phyloP scores from a whole-genome alignment of 2,888 invertebrate species.

The Sphinx pinastri region DNA sequence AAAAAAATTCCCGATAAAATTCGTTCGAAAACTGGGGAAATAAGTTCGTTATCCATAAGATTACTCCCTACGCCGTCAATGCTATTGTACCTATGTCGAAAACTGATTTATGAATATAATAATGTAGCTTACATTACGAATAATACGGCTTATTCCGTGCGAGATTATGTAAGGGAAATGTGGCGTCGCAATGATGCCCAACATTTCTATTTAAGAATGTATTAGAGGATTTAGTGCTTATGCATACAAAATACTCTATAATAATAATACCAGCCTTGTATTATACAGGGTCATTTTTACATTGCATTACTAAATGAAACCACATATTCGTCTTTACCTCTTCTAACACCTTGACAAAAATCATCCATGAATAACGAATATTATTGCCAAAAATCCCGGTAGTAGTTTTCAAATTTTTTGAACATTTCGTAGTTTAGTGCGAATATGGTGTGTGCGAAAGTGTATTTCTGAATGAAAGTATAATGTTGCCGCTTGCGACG shows the following conservation, averaged over 20 bases:
- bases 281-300: too few species aligned
- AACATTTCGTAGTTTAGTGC: too few species aligned
- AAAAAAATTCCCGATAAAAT: conserved; percentile 9
- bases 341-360: too few species aligned
- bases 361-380: too few species aligned
- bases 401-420: too few species aligned
- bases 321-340: too few species aligned
- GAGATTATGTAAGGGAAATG: not conserved
- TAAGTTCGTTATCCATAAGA: conserved; percentile 20
- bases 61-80: conserved; percentile 1
- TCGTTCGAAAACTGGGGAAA: not conserved
- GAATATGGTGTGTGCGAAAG: too few species aligned
- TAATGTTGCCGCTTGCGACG: too few species aligned
- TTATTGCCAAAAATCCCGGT: too few species aligned
- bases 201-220: not conserved
- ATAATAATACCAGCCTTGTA: too few species aligned
- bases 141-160: not conserved
- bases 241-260: not conserved
- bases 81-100: conserved; percentile 11
- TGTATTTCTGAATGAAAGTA: too few species aligned
- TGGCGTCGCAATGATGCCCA: not conserved
- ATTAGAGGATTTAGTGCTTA: not conserved
- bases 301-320: too few species aligned
- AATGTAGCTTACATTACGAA: conserved; percentile 16
- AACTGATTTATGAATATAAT: conserved; percentile 20